A percentile compares a stretch with the other conserved stretches of the same genome.
These are phyloP conservation scores for Nesoenas mayeri DNA, from an alignment of 2,113 vertebrate genomes.

Conservation along the genomic window DNA sequence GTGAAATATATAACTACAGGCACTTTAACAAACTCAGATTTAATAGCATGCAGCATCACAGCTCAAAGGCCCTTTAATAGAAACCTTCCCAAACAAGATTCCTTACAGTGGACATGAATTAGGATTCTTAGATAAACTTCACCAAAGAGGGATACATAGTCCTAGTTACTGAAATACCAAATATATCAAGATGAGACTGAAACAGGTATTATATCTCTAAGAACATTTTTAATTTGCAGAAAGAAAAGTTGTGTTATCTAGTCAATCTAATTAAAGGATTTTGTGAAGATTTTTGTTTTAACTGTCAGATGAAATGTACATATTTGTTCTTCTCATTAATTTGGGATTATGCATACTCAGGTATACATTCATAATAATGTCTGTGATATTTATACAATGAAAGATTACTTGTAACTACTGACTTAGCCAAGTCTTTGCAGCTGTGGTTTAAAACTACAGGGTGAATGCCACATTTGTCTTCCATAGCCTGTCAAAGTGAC, in stretches of 20 bases:
- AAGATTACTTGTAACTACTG: neutral
- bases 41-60: neutral
- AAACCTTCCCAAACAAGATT: neutral
- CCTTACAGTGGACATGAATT: neutral
- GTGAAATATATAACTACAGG: neutral
- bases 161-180: neutral
- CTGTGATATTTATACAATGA: neutral
- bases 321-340: neutral
- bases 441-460: neutral
- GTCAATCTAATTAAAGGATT: neutral
- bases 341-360: neutral
- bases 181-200: neutral
- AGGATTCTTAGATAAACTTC: neutral
- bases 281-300: neutral
- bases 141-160: neutral
- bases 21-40: neutral
- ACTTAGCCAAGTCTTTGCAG: neutral
- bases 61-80: neutral
- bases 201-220: neutral
- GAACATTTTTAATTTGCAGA: neutral
- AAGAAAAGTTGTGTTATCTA: neutral
- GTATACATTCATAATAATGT: neutral
- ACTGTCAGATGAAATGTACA: neutral
- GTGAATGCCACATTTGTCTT: conserved; percentile 33
- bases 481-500: conserved; percentile 20